These are phyloP conservation scores for Silurus lanzhouensis DNA, from an alignment of 2,797 vertebrate genomes.

Conservation along the genomic window DNA sequence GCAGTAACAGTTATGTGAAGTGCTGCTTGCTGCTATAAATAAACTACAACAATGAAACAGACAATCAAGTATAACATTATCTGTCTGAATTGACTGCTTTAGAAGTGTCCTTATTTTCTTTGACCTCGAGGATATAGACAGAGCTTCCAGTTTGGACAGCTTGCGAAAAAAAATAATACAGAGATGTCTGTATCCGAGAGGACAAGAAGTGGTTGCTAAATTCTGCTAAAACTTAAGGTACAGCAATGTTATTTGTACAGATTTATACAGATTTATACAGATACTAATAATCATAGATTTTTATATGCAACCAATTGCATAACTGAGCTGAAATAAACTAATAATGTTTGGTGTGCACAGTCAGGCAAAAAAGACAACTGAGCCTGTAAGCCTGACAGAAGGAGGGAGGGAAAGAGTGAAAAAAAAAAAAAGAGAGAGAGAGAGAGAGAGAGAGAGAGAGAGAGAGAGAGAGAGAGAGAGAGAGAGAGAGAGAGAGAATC, in stretches of 20 bases:
- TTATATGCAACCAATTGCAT: constrained; percentile 4
- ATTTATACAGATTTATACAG: not conserved
- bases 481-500: not conserved
- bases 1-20: constrained; percentile 62
- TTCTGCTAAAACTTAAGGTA: not conserved
- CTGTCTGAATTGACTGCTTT: constrained; percentile 14
- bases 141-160: not conserved
- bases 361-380: constrained; percentile 28
- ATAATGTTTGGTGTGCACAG: constrained; percentile 21
- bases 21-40: constrained; percentile 34
- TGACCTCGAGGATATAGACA: not conserved
- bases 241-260: not conserved
- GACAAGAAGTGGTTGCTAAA: not conserved
- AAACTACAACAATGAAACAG: constrained; percentile 29
- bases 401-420: not conserved
- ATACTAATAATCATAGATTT: not conserved
- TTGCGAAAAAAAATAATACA: not conserved
- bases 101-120: constrained; percentile 2
- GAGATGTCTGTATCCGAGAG: not conserved
- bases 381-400: constrained; percentile 18
- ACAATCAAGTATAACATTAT: constrained; percentile 19
- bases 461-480: constrained; percentile 3
- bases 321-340: constrained; percentile 19
- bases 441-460: not conserved
- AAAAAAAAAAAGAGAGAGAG: not conserved